Conservation (phyloP, 2,113 vertebrate genomes). For the Dromiciops gliroides region DNA sequence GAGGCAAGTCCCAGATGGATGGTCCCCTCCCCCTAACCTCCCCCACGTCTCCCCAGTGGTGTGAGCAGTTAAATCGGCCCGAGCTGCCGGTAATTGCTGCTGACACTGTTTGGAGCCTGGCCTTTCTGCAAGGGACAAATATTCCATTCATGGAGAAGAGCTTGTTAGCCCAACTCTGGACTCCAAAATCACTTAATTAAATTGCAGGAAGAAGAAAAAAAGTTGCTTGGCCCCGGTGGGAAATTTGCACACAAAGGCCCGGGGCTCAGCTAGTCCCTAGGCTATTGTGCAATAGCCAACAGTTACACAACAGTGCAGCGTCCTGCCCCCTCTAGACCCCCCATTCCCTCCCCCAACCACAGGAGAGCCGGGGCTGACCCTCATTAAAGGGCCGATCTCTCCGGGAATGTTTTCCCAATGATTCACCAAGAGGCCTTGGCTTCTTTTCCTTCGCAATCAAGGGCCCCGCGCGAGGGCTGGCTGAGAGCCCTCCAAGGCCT, state of each 20-base stretch:
- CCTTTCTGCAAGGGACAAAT: constrained; percentile 93
- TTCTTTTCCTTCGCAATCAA: constrained; percentile 81
- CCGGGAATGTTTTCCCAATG: constrained; percentile 88
- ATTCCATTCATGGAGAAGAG: constrained; percentile 94
- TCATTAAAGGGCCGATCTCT: constrained; percentile 89
- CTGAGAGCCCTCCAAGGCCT: constrained; percentile 88
- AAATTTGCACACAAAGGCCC: constrained; percentile 99
- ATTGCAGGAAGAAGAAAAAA: constrained; percentile 82
- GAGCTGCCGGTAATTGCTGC: constrained; percentile 90
- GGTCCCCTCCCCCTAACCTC: constrained; percentile 28
- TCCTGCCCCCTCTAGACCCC: neutral
- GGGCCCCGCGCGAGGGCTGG: constrained; percentile 84
- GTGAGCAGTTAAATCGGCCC: constrained; percentile 82
- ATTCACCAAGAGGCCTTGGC: constrained; percentile 86
- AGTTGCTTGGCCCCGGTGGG: constrained; percentile 90
- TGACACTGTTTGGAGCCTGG: constrained; percentile 91
- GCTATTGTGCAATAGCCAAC: constrained; percentile 56
- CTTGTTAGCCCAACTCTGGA: constrained; percentile 91
- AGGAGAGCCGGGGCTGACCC: constrained; percentile 82
- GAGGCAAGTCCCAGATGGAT: constrained; percentile 55
- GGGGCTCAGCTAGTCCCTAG: constrained; percentile 83
- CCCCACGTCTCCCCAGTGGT: constrained; percentile 76
- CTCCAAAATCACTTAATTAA: constrained; percentile 97
- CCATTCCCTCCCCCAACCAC: constrained; percentile 50
- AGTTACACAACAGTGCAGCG: constrained; percentile 75